Evolutionary conservation across 2,797 vertebrate species (phyloP), one percentile per base, ranked within the genome.

Genomic region (Microcaecilia unicolor): DNA sequence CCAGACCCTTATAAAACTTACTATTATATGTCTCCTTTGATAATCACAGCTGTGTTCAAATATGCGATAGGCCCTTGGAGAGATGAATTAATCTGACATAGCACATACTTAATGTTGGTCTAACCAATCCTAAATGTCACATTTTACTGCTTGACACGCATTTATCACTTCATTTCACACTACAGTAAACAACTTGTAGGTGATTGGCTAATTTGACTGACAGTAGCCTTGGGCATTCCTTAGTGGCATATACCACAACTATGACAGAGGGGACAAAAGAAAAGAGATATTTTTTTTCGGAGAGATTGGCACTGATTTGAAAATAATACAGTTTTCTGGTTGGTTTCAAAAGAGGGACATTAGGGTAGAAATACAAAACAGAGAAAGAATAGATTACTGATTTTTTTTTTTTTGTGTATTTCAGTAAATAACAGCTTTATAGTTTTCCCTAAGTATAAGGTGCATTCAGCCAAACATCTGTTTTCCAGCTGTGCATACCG

Each of bases 401-500:
- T 62, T 48, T 76, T 75, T 58, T 77, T 62, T 48, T 76, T 75
- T 58, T 77, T 63, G n/a, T n/a, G n/a, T n/a, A 63, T 76, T 63
- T 73, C 64, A 70, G 63, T 64, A 61, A 70, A 58, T 67, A 69
- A 67, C 53, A 64, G 40, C 14, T 76, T 76, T 76, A 71, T 74
- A 60, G 59, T 53, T 71, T 73, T 68, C 46, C 68, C 51, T 64
- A 71, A 70, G 53, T 66, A 71, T 29, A 68, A 50, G 70, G 55
- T 67, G 54, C 72, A 63, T 42, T 59, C 53, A 55, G n/a, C 44
- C 64, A 74, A 72, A 72, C 80, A 85, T 76, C 71, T 87, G 75
- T 82, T 78, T 74, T 57, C 76, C 81, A 89, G 81, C 74, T 86
- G 80, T 67, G 55, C 31, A 43, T 49, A 48, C 68, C 79, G 74